Evolutionary conservation across 2,797 vertebrate species (phyloP), one percentile per base, ranked within the genome.

Genomic region (Lagocephalus sceleratus): DNA sequence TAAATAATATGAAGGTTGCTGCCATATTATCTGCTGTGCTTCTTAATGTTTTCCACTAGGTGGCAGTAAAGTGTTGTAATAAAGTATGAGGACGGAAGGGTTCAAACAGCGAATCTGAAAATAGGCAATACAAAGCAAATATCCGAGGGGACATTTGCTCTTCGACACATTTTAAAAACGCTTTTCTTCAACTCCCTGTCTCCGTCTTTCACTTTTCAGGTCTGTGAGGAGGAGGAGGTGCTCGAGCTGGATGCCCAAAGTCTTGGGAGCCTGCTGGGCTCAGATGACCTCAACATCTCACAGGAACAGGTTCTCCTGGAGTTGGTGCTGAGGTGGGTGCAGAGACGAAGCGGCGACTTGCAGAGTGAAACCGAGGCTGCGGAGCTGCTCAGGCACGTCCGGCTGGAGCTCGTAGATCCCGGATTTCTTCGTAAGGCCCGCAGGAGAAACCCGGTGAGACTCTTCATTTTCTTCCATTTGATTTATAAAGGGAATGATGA

Each of bases 271-370:
- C 89, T 96, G 21, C 87, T 96, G 67, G 79, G 87, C 66, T 95
- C 91, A 2, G 94, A 95, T 42, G 93, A 95, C 55, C 92, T 96
- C 60, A 96, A 96, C 63, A 77, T 96, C 56, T 92, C 94, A 6
- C 86, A 94, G 53, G 94, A 96, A 67, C 92, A 96, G 52, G 90
- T 85, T 54, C 89, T 95, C 51, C 81, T 96, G 73, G 90, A 95
- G 57, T 81, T 96, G 0, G 93, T 94, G 54, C 84, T 96, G 59
- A 81, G 88, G 6, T 96, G 94, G 94, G 90, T 93, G 26, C 92
- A 92, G 39, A 90, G 87, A 41, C 85, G 85, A 56, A 88, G 65
- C 62, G 79, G 63, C 6, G 54, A 82, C 6, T 17, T 52, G 0
- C 68, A 76, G 49, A 74, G 79, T 2, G 93, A 94, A 60, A 61